Conservation (phyloP, 2,113 vertebrate species). For the Oenanthe oenanthe region DNA sequence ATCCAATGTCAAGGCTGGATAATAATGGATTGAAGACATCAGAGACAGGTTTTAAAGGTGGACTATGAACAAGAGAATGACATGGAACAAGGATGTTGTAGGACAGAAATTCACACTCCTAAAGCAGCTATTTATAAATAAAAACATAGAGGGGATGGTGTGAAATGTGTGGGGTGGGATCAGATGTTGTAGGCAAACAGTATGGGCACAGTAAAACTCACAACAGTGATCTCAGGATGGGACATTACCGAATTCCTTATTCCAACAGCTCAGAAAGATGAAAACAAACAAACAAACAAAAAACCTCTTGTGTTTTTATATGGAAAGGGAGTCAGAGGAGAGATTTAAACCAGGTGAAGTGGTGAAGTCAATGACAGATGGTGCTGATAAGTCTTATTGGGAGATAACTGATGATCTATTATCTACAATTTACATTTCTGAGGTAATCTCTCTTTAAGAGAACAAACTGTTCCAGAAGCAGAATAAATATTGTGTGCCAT, state of each 20-base stretch:
- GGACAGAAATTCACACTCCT: neutral
- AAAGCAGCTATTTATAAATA: neutral
- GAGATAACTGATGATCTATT: neutral
- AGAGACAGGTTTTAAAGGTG: neutral
- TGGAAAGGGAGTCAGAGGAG: neutral
- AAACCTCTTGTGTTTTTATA: neutral
- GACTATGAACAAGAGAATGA: neutral
- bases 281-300: neutral
- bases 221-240: neutral
- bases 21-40: neutral
- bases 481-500: constrained; percentile 5
- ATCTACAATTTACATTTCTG: neutral
- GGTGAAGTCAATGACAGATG: neutral
- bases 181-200: neutral
- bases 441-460: neutral
- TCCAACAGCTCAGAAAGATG: neutral
- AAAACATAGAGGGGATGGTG: neutral
- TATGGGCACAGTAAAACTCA: neutral
- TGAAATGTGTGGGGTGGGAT: neutral
- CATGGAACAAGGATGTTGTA: neutral
- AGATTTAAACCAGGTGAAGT: neutral
- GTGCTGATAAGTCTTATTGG: neutral
- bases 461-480: constrained; percentile 4
- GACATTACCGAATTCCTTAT: neutral
- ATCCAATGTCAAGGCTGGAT: neutral